Conservation (phyloP, 2,797 vertebrate genomes). For the Hemitrygon akajei region DNA sequence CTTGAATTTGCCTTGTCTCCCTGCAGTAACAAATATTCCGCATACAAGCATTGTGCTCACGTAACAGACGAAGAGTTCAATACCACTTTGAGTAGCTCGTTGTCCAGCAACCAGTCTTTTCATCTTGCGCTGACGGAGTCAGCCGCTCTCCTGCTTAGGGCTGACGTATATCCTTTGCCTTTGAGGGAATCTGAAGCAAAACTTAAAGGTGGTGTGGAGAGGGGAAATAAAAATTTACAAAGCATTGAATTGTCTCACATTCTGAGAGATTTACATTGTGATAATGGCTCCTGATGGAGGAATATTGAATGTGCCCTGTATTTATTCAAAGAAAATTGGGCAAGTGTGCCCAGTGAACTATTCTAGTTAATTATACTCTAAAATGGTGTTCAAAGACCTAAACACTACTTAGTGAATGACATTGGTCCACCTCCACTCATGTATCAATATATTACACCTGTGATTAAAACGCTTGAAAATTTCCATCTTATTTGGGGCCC, state of each 20-base stretch:
- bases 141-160: not conserved
- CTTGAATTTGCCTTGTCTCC: not conserved
- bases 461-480: constrained; percentile 84
- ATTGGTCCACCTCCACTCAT: constrained; percentile 39
- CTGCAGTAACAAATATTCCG: no score
- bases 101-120: not conserved
- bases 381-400: not conserved
- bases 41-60: not conserved
- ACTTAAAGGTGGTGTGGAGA: not conserved
- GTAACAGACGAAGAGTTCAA: not conserved
- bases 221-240: not conserved
- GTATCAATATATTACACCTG: constrained; percentile 93
- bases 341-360: not conserved
- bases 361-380: no score
- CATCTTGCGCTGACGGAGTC: not conserved
- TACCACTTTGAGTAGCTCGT: not conserved
- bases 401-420: no score
- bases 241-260: not conserved
- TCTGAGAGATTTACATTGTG: not conserved
- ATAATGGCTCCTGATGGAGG: not conserved
- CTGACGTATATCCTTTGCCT: not conserved
- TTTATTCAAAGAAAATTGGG: not conserved
- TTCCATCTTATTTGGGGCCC: constrained; percentile 3
- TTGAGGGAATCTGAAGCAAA: not conserved
- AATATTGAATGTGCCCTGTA: not conserved